Percentiles rank a stretch among this genome's conserved stretches.
Evolutionary conservation across 2,888 invertebrate species (phyloP).

Genomic region (Noctua pronuba): DNA sequence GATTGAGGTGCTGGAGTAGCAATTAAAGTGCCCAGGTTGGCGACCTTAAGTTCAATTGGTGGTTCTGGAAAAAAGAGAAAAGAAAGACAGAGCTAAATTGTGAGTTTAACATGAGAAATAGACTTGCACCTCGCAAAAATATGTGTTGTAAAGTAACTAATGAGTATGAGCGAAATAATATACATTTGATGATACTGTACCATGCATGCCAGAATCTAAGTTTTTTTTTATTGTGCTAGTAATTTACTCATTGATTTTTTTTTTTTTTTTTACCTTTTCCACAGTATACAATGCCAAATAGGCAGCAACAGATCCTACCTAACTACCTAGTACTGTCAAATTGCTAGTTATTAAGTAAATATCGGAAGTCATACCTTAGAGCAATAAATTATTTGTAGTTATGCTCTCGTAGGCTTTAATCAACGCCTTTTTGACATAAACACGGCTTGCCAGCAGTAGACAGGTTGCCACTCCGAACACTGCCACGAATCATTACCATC

Average conservation of each 20-base stretch:
- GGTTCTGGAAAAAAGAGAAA: neutral
- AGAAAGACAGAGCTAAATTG: neutral
- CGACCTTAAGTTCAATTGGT: conserved; percentile 27
- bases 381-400: conserved; percentile 5
- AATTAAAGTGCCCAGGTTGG: conserved; percentile 57
- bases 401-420: conserved; percentile 13
- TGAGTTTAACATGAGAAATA: neutral
- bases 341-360: neutral
- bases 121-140: neutral
- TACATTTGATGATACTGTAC: neutral
- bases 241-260: neutral
- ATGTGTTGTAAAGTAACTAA: neutral
- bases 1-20: conserved; percentile 65
- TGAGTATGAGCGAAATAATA: neutral
- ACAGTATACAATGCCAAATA: neutral
- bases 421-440: conserved; percentile 19
- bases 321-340: neutral
- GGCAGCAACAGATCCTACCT: neutral
- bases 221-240: neutral
- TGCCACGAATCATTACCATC: conserved; percentile 35
- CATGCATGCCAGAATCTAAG: neutral
- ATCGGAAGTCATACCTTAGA: neutral
- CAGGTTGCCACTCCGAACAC: conserved; percentile 23
- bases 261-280: neutral
- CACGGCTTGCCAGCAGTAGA: neutral